phyloP scores from a whole-genome alignment of 2,888 invertebrate genomes.

The Philopedon plagiatum region DNA sequence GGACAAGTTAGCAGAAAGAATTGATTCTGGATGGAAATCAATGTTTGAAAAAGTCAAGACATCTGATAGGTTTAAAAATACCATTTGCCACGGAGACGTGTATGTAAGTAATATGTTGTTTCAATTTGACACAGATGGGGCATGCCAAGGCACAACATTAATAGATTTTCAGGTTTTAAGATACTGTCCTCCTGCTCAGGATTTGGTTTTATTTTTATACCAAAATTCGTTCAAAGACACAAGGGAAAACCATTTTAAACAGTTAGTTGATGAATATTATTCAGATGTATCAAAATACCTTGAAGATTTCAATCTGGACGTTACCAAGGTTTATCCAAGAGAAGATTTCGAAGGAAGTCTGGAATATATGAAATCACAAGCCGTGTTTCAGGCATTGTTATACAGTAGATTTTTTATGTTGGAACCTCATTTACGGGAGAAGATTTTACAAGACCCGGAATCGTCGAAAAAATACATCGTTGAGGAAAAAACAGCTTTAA shows the following conservation, averaged over 20 bases:
- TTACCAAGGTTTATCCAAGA: constrained; percentile 52
- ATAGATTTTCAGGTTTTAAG: constrained; percentile 63
- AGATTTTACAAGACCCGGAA: constrained; percentile 51
- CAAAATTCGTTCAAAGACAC: constrained; percentile 52
- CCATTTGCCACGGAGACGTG: constrained; percentile 63
- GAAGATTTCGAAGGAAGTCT: constrained; percentile 54
- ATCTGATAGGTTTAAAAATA: constrained; percentile 66
- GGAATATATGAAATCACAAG: constrained; percentile 53
- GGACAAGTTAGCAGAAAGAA: constrained; percentile 41
- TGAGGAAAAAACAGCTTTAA: background rate
- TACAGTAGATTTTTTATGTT: constrained; percentile 48
- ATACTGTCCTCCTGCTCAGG: constrained; percentile 77
- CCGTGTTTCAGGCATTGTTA: constrained; percentile 46
- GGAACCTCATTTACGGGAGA: constrained; percentile 52
- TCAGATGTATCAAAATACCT: constrained; percentile 51
- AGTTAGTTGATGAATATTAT: constrained; percentile 56
- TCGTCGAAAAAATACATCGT: constrained; percentile 22
- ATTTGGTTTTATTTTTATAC: constrained; percentile 69
- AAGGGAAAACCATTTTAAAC: constrained; percentile 50
- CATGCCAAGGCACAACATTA: constrained; percentile 58
- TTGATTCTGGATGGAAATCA: background rate
- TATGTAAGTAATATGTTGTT: constrained; percentile 63
- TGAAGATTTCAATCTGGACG: constrained; percentile 49
- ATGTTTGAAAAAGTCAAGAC: constrained; percentile 52
- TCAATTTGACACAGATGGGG: constrained; percentile 44